phyloP scores from a whole-genome alignment of 2,888 invertebrate species.

The Periphyllus acericola region DNA sequence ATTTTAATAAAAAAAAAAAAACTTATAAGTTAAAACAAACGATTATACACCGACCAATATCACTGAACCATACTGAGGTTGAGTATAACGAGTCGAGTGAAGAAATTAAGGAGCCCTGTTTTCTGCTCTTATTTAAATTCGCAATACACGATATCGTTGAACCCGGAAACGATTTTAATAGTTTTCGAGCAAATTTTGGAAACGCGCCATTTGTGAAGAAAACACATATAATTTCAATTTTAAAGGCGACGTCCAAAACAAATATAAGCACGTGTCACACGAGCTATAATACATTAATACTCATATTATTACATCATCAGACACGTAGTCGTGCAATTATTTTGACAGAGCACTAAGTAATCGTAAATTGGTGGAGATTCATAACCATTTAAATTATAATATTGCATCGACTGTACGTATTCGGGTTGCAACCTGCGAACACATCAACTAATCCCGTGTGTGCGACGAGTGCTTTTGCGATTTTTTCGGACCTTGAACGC shows the following conservation, averaged over 20 bases:
- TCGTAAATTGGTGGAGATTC: background rate
- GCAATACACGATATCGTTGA: background rate
- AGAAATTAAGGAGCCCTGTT: background rate
- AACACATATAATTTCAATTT: conserved; percentile 15
- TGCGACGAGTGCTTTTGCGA: background rate
- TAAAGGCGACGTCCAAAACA: conserved; percentile 11
- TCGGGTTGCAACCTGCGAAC: background rate
- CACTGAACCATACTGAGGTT: too few species aligned
- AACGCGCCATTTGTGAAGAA: background rate
- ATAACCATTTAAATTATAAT: background rate
- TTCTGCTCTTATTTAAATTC: background rate
- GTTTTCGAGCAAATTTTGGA: conserved; percentile 10
- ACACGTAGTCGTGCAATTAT: background rate
- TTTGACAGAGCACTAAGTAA: background rate
- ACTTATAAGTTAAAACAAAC: too few species aligned
- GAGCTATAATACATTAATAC: background rate
- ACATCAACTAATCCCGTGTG: too few species aligned
- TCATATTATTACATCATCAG: background rate
- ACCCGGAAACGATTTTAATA: background rate
- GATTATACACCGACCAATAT: too few species aligned
- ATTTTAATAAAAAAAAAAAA: too few species aligned
- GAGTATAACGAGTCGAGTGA: background rate
- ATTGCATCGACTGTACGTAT: background rate
- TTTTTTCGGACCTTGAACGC: too few species aligned
- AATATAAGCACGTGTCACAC: background rate